Evolutionary conservation across 2,888 invertebrate genomes (phyloP), one percentile per base, ranked within the genome.

Genomic region (Psococerastis gibbosa): DNA sequence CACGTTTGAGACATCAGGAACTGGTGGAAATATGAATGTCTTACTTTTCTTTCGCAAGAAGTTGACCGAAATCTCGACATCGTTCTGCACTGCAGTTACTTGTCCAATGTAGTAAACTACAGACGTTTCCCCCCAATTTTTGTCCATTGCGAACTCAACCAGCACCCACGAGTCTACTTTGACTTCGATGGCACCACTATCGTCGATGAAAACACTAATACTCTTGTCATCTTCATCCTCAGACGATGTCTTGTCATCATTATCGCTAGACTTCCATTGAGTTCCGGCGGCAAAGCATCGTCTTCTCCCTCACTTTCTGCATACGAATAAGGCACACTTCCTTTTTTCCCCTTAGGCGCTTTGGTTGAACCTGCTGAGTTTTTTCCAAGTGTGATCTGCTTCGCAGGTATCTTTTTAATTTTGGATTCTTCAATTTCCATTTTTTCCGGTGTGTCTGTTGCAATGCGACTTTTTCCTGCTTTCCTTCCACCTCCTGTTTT

Each of bases 371-470:
- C 18, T n/a, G n/a, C n/a, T 13, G 18, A 43, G 32, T 17, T 22
- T 18, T 18, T 23, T 23, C 41, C 44, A 17, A 44, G 15, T 6
- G 11, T 6, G 27, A 11, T 27, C 27, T 27, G 27, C 27, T 27
- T 6, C 27, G 11, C 27, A 27, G 27, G 27, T 27, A 9, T 27
- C n/a, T n/a, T n/a, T 11, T 27, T 27, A 6, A 9, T 27, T 27
- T 27, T 27, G 8, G 27, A 27, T 9, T 6, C 27, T 27, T 27
- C 27, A 11, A 27, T 27, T 43, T 44, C 31, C 43, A 38, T 20
- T 32, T 45, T 45, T 22, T 45, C 45, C 13, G 45, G 45, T 9
- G 45, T 45, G 32, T 45, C 45, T 15, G 45, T 45, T 16, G 35
- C 32, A 17, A 45, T 42, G 18, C 42, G 41, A 22, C 27, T 43